Base-by-base conservation (phyloP, 2,888 invertebrate genomes). In the Emesis furor region DNA sequence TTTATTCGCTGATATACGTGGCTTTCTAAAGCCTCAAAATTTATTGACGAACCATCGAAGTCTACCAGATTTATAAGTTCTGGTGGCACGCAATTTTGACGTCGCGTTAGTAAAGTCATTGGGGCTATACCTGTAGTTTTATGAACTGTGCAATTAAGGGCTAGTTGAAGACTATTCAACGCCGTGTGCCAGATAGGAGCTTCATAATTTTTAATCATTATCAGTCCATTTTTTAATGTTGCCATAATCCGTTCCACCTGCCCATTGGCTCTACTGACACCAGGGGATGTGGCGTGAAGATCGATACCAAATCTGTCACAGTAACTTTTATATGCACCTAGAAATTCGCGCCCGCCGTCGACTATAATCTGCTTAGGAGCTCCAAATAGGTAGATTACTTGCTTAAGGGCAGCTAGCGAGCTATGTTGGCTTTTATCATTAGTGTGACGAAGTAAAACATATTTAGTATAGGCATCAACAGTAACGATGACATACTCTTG, bases 241-340 rank as follows among this genome's bases (percentile, higher is more conserved):
- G 51, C 51, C 55, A 55, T 17, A 14, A 79, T 17, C 8, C 88
- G 35, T 59, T 88, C 88, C 0, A 85, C 86, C 68, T 88, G 88
- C 2, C 89, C 88, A 72, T 89, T 88, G 2, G 87, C 85, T 82
- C 87, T 82, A 79, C 86, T 88, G n/a, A 81, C 81, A 73, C 86
- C 86, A 77, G 85, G 81, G 10, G 87, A 81, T 73, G 85, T 88
- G 8, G 73, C 42, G 32, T 81, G 81, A 7, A 85, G 8, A 7
- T 83, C 39, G 1, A 89, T 86, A 14, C 82, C 84, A 55, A 67
- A 81, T 3, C 39, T 5, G 6, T 86, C 82, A 67, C 89, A 88
- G 24, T 85, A 88, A 0, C 39, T 32, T 79, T 85, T 75, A 59
- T 78, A 86, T 10, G 85, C 84, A 6, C 82, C 84, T 10, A 85